Evolutionary conservation across 1,140 invertebrate genomes (phyloP).

Genomic region (Druon quercuslanigerum): DNA sequence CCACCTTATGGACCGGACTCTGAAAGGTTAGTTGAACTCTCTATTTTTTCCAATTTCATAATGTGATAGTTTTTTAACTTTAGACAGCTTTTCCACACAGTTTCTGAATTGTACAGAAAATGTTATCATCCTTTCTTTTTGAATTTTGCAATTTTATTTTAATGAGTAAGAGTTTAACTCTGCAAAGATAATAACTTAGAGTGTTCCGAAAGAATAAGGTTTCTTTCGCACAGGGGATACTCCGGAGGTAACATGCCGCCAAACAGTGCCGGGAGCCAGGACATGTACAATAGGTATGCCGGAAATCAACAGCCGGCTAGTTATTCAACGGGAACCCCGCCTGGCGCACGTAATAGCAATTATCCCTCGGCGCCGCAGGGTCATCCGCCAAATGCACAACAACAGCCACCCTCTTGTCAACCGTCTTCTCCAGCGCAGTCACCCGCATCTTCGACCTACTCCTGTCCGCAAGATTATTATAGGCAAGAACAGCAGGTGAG

Average conservation of each 20-base stretch:
- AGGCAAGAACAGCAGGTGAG: slow-evolving; percentile 72
- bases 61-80: neutral
- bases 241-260: slow-evolving; percentile 70
- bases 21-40: slow-evolving; percentile 76
- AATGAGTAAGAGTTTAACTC: no score
- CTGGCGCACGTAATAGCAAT: slow-evolving; percentile 64
- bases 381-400: slow-evolving; percentile 67
- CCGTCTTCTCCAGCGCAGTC: slow-evolving; percentile 69
- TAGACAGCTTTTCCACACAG: no score
- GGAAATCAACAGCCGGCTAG: slow-evolving; percentile 65
- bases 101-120: no score
- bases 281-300: slow-evolving; percentile 72
- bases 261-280: slow-evolving; percentile 67
- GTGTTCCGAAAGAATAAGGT: slow-evolving; percentile 20
- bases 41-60: slow-evolving; percentile 36
- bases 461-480: slow-evolving; percentile 73
- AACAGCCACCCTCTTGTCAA: slow-evolving; percentile 58
- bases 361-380: slow-evolving; percentile 68
- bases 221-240: slow-evolving; percentile 64
- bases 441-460: slow-evolving; percentile 66
- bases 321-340: slow-evolving; percentile 64
- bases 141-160: no score
- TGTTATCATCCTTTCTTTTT: no score
- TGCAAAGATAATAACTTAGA: slow-evolving; percentile 17
- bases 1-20: slow-evolving; percentile 84